Evolutionary conservation across 2,797 vertebrate species (phyloP), one percentile per base, ranked within the genome.

Genomic region (Pristis pectinata): DNA sequence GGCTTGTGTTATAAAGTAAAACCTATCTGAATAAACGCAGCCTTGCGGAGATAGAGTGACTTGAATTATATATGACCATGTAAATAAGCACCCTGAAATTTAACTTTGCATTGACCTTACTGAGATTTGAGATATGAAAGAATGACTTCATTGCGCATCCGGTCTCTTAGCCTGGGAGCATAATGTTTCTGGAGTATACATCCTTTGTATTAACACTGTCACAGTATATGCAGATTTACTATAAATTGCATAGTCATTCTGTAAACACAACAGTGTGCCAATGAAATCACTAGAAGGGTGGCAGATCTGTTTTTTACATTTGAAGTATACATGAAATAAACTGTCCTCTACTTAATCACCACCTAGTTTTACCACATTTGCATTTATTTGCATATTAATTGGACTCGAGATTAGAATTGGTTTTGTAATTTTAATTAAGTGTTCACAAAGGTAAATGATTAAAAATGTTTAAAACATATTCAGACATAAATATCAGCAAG

Each of bases 401-500:
- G 98, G 98, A 98, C 98, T 97, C 97, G 98, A 98, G 98, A 99
- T 99, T 99, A 99, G 99, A 99, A 98, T 98, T 99, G 98, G 98
- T 99, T 99, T 99, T 99, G 98, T 99, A 99, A 99, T 99, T 99
- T 99, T 99, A 99, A 99, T 99, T 99, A 99, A 99, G 98, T 99
- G 99, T 99, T 98, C 98, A 99, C 99, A 99, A 99, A 99, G 99
- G 98, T 99, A 99, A 99, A 99, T 98, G 99, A 99, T 99, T 99
- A 99, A 98, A 98, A 98, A 98, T 98, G 98, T 99, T 99, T 99
- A 99, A 99, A 99, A 99, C 99, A 99, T 98, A 98, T 98, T 98
- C 98, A 99, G 98, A 99, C 98, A 99, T 98, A 98, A 98, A 98
- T 98, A 98, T 98, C 98, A 98, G 98, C 97, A 97, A 97, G 97